Base-by-base conservation (phyloP, 2,888 invertebrate genomes). In the Cerceris rybyensis region DNA sequence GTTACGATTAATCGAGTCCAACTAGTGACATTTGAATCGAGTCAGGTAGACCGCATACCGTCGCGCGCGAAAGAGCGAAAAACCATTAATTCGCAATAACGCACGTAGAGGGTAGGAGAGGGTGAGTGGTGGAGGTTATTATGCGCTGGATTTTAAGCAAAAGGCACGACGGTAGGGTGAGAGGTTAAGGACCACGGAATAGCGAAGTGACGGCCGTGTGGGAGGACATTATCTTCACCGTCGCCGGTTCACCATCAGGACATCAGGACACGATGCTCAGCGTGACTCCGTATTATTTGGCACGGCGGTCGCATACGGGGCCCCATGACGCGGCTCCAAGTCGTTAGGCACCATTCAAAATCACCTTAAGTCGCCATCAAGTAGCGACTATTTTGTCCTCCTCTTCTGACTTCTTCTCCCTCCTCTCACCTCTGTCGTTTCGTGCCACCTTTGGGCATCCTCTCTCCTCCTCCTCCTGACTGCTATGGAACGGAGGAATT, bases 301-400 rank as follows among this genome's bases (percentile, higher is more conserved):
- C 86, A 85, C 83, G 83, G 70, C 79, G 85, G 83, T 87, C 87
- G 86, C 86, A 76, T 79, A 86, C 88, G 84, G 85, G 79, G 84
- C 88, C 87, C 89, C 89, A 88, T 91, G 91, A 92, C 90, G 90
- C 84, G 86, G 88, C 89, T 88, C 87, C 81, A 88, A 89, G 90
- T 91, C 91, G 90, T 91, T 91, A 91, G 90, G 86, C 87, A 87
- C 90, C 89, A 91, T 91, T 92, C 90, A 91, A 87, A 90, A 89
- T 89, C 89, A 90, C 90, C 90, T 91, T 90, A 90, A 91, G 90
- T 90, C 91, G 84, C 91, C 88, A 90, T 92, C 90, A 88, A 91
- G 90, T 91, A 90, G 90, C 90, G 84, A 88, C 90, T 89, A 90
- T 90, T 90, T 90, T 86, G 85, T 90, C 85, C 84, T 82, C 81